A percentile compares a stretch with the other conserved stretches of the same genome.
Evolutionary conservation across 1,140 invertebrate species (phyloP).

Genomic region (Chelonus insularis): DNA sequence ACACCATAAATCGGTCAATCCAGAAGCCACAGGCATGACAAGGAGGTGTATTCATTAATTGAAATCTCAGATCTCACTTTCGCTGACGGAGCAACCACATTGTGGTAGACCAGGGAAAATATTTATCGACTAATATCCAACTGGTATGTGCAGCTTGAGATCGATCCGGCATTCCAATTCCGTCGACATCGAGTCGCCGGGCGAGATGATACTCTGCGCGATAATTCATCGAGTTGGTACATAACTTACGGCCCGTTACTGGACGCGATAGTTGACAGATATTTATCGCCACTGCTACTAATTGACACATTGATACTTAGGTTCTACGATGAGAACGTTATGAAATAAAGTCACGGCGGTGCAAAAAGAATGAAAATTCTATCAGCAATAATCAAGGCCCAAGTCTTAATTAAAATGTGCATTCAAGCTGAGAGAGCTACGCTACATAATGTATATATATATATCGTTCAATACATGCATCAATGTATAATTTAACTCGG

Average conservation of each 20-base stretch:
- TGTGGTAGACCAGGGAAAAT: neutral
- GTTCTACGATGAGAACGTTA: neutral
- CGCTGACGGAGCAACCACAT: too few species aligned
- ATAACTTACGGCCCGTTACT: slow-evolving; percentile 45
- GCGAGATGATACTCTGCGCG: slow-evolving; percentile 43
- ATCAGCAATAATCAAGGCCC: slow-evolving; percentile 4
- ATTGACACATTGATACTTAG: slow-evolving; percentile 50
- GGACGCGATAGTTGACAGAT: slow-evolving; percentile 45
- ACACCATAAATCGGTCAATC: too few species aligned
- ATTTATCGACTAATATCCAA: slow-evolving; percentile 21
- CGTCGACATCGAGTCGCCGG: slow-evolving; percentile 37
- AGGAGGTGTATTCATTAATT: too few species aligned
- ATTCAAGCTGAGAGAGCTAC: neutral
- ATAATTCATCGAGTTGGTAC: slow-evolving; percentile 46
- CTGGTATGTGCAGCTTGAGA: neutral
- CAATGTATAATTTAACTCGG: neutral
- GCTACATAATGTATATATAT: neutral
- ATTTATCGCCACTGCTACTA: slow-evolving; percentile 49
- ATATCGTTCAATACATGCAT: slow-evolving; percentile 2
- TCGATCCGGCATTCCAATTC: slow-evolving; percentile 36
- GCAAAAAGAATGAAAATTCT: neutral
- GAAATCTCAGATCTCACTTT: too few species aligned
- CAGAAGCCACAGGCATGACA: too few species aligned
- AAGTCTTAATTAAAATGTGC: slow-evolving; percentile 19
- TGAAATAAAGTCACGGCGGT: neutral